A percentile compares a stretch with the other conserved stretches of the same genome.
Evolutionary conservation across 2,797 vertebrate species (phyloP).

Genomic region (Huso huso): DNA sequence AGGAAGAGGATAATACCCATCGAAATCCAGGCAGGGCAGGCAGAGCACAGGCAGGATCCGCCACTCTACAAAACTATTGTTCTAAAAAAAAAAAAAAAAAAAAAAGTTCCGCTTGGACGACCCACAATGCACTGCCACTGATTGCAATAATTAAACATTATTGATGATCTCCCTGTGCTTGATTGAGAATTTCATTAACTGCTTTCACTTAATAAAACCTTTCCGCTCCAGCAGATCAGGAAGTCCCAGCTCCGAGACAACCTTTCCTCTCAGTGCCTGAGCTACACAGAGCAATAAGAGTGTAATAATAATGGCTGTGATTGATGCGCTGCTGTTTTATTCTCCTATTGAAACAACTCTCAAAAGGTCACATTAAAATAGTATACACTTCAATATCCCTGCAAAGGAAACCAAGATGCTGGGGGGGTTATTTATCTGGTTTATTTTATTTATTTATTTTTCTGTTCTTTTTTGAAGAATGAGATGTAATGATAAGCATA

Average conservation of each 20-base stretch:
- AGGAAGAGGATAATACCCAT: background rate
- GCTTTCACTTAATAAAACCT: conserved; percentile 27
- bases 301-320: background rate
- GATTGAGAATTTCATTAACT: conserved; percentile 30
- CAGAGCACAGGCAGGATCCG: background rate
- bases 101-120: background rate
- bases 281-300: background rate
- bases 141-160: conserved; percentile 34
- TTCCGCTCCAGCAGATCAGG: conserved; percentile 27
- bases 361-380: conserved; percentile 10
- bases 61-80: too few species aligned
- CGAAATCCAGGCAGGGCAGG: background rate
- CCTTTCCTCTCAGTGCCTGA: conserved; percentile 9
- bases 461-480: too few species aligned
- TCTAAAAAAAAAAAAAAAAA: too few species aligned
- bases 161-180: conserved; percentile 31
- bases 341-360: background rate
- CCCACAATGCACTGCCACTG: conserved; percentile 19
- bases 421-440: too few species aligned
- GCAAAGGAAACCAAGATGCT: background rate
- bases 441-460: too few species aligned
- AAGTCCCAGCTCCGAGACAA: conserved; percentile 21
- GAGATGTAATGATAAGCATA: too few species aligned
- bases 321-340: background rate
- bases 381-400: background rate